phyloP scores from a whole-genome alignment of 2,797 vertebrate species.

The Betta splendens region DNA sequence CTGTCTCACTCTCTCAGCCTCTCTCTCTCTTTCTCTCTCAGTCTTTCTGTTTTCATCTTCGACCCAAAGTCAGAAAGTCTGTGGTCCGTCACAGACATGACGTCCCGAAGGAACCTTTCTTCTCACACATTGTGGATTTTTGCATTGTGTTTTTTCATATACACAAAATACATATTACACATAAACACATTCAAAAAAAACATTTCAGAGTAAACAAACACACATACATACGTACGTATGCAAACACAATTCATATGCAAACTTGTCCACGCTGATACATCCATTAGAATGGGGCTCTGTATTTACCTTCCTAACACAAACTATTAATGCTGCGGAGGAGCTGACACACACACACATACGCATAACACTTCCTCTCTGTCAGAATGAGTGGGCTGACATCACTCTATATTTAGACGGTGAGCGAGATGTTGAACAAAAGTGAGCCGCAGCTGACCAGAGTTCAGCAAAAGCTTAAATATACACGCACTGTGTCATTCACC shows the following conservation, averaged over 20 bases:
- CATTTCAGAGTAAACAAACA: not conserved
- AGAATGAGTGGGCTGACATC: conserved; percentile 66
- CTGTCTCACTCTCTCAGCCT: conserved; percentile 6
- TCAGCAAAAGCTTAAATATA: conserved; percentile 25
- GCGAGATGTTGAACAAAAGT: conserved; percentile 3
- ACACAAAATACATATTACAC: not conserved
- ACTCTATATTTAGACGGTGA: conserved; percentile 59
- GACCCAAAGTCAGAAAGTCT: not conserved
- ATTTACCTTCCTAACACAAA: conserved; percentile 8
- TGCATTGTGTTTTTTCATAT: not conserved
- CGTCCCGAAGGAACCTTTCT: not conserved
- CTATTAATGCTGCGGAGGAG: conserved; percentile 10
- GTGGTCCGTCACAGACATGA: not conserved
- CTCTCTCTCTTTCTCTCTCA: not conserved
- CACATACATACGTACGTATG: not conserved
- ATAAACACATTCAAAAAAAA: not conserved
- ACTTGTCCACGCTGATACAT: not conserved
- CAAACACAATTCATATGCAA: not conserved
- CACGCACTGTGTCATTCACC: conserved; percentile 14
- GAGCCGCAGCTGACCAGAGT: not conserved
- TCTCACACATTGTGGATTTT: too few species aligned
- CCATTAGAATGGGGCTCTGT: not conserved
- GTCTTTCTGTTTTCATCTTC: conserved; percentile 2
- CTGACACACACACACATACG: conserved; percentile 33
- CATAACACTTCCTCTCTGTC: conserved; percentile 61